Evolutionary conservation across 2,797 vertebrate species (phyloP), one percentile per base, ranked within the genome.

Genomic region (Sparus aurata): DNA sequence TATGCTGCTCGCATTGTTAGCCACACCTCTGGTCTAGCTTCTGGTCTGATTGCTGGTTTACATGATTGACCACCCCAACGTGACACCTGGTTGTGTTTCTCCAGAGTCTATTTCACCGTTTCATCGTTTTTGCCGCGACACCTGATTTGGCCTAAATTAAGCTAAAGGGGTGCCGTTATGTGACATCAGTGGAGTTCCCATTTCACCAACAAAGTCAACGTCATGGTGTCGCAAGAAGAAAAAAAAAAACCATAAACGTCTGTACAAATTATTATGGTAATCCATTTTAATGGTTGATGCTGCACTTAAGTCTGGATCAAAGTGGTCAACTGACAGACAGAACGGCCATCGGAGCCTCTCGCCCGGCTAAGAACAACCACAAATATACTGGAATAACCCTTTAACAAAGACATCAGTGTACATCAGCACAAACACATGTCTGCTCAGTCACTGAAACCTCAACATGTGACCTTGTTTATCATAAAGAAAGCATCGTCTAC

Each of bases 391-490:
- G 43, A 58, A 41, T 20, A 13, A 60, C 18, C 7, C 25, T 46
- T 23, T 17, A 47, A 69, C 30, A 57, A 69, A 49, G 45, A 20
- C 17, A 0, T 66, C 60, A 54, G 25, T 67, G 43, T 30, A 55
- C 52, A 34, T 55, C 12, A 46, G 49, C 6, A 13, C 25, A 38
- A 3, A 5, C 5, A 20, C 2, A 50, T 7, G 18, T 71, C 15
- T 34, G 20, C 34, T 69, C 43, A 49, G 23, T 65, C 20, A 43
- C 13, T 65, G 25, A 25, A 23, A 59, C 54, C 23, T 2, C 5
- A 57, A 65, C 17, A 65, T 59, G 49, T 73, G 57, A 53, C 13
- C 6, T 54, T 52, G 20, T 22, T 71, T 25, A 54, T 49, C 20
- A 58, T 23, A 53, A 61, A 54, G 12, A 58, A 7, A 72, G 47